Conservation (phyloP, 2,797 vertebrate species). For the Eulemur coronatus region DNA sequence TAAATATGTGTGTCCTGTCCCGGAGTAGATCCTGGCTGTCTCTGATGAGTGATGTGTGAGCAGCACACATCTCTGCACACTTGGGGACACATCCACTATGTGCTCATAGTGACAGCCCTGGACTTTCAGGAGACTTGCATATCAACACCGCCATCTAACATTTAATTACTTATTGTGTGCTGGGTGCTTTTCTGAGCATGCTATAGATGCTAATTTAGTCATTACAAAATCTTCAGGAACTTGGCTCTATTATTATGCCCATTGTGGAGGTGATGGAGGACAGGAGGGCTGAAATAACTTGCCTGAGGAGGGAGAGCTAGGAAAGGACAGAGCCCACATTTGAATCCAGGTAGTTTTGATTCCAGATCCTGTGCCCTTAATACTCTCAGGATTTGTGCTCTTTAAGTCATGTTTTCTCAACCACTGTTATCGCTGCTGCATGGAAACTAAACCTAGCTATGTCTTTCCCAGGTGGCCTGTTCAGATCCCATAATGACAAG, state of each 20-base stretch:
- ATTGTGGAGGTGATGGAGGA: background rate
- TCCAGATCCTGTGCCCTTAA: background rate
- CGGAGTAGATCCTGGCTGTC: background rate
- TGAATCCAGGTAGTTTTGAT: background rate
- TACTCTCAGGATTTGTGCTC: background rate
- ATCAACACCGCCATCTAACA: background rate
- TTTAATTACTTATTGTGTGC: background rate
- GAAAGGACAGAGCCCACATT: background rate
- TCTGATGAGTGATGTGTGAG: background rate
- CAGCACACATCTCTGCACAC: background rate
- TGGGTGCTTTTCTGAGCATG: background rate
- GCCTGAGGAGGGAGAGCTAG: background rate
- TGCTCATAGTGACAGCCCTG: background rate
- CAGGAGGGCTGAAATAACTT: background rate
- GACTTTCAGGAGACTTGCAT: background rate
- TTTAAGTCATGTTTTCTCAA: background rate
- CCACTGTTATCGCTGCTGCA: background rate
- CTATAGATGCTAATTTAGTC: background rate
- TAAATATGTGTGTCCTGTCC: background rate
- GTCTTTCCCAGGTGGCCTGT: conserved; percentile 50
- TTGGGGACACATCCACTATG: background rate
- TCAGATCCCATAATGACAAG: background rate
- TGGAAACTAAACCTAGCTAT: conserved; percentile 11
- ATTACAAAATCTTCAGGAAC: background rate
- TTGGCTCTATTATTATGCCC: background rate